A percentile compares a stretch with the other conserved stretches of the same genome.
These are phyloP conservation scores for Sebastes diaconus DNA, from an alignment of 2,797 vertebrate species.

Conservation along the genomic window DNA sequence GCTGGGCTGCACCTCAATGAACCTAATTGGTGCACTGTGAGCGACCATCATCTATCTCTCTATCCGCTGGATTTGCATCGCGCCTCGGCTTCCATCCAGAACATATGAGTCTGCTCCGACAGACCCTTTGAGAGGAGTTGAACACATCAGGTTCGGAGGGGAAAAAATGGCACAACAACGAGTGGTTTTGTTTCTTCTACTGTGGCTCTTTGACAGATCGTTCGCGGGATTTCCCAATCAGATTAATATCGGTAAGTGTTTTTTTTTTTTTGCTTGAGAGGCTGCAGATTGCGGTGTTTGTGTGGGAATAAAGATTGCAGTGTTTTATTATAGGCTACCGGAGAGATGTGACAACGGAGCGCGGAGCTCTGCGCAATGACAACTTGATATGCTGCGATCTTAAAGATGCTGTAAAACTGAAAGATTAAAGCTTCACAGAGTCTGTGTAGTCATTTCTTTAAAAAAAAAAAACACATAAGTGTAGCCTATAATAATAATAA, in stretches of 20 bases:
- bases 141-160: conserved; percentile 83
- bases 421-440: background rate
- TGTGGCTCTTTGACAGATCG: conserved; percentile 90
- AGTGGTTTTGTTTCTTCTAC: conserved; percentile 85
- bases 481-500: background rate
- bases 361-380: conserved; percentile 63
- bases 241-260: conserved; percentile 96
- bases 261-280: background rate
- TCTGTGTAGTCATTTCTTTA: background rate
- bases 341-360: conserved; percentile 22
- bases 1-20: conserved; percentile 86
- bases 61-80: conserved; percentile 75
- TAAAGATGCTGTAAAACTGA: conserved; percentile 30
- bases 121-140: conserved; percentile 86
- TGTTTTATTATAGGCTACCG: conserved; percentile 15
- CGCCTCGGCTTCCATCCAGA: conserved; percentile 80
- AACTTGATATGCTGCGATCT: conserved; percentile 55
- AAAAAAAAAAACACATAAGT: background rate
- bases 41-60: conserved; percentile 72
- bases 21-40: conserved; percentile 89
- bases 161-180: conserved; percentile 88
- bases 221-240: conserved; percentile 95
- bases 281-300: background rate
- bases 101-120: conserved; percentile 85
- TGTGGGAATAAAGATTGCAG: background rate